Evolutionary conservation across 2,797 vertebrate species (phyloP), one percentile per base, ranked within the genome.

Genomic region (Dipus sagitta): DNA sequence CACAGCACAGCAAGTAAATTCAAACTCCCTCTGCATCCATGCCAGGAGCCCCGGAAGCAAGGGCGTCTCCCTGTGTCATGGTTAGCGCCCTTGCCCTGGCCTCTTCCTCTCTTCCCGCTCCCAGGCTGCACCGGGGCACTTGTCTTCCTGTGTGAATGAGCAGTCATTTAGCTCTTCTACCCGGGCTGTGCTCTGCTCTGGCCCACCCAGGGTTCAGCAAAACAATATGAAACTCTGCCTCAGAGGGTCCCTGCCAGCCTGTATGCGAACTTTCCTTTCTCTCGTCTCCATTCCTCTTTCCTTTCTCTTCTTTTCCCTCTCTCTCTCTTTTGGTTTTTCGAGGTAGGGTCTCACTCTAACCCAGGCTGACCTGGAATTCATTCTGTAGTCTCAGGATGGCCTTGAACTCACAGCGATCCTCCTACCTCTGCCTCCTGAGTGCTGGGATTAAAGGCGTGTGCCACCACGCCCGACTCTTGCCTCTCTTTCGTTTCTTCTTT

Each of bases 21-120:
- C 58, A 28, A 18, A 13, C 13, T 47, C 34, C 58, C 28, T 30
- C 67, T 30, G 18, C 18, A 3, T 12, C 11, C 11, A 17, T 14
- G 23, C 54, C 64, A 47, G 14, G 60, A 8, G 0, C 3, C 28
- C 52, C 20, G 76, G 28, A 1, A 1, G 1, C 1, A 6, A 9
- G 58, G 15, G 21, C 10, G 54, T 6, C 15, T 28, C 52, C 11
- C n/a, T 70, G 23, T 5, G 24, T 47, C 72, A 32, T 12, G 34
- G 64, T 60, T 71, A 32, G 24, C 2, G 12, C 58, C 23, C 79
- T 6, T 26, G 3, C 18, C 65, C 34, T 67, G 11, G n/a, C 54
- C 6, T 54, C 23, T 34, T 34, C 30, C 38, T 78, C 15, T 54
- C 65, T 70, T 28, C 54, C 24, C n/a, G 9, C 70, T n/a, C 20